Percentiles rank a stretch among this genome's conserved stretches.
Evolutionary conservation across 2,113 vertebrate species (phyloP).

Genomic region (Pelusios castaneus): DNA sequence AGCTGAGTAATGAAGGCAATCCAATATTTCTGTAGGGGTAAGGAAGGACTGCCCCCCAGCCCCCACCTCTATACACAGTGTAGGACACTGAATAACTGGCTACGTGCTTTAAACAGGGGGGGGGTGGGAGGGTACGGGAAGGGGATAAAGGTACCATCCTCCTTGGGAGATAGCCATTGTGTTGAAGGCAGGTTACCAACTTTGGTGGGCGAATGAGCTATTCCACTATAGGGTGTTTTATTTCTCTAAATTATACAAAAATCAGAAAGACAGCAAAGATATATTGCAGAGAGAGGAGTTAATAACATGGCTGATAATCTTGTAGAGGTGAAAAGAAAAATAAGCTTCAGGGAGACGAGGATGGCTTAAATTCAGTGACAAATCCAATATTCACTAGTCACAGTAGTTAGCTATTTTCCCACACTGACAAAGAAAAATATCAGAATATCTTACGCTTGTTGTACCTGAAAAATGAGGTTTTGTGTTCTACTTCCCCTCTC

Average conservation of each 20-base stretch:
- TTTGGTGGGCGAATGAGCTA: not conserved
- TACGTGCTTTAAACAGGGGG: not conserved
- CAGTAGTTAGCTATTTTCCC: not conserved
- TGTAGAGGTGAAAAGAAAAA: not conserved
- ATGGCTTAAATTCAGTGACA: not conserved
- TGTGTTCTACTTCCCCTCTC: not conserved
- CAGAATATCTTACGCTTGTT: not conserved
- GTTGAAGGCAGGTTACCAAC: not conserved
- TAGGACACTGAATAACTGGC: not conserved
- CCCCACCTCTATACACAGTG: not conserved
- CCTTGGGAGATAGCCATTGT: not conserved
- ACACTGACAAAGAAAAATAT: not conserved
- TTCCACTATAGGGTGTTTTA: not conserved
- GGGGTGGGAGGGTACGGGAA: too few relatives aligned
- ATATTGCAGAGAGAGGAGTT: not conserved
- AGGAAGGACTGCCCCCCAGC: not conserved
- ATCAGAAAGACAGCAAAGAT: not conserved
- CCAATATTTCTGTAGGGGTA: accelerated
- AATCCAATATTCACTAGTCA: not conserved
- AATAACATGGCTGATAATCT: not conserved
- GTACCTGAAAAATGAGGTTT: not conserved
- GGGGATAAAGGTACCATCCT: not conserved
- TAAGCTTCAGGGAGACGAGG: not conserved
- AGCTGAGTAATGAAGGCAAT: not conserved
- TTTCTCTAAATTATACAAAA: not conserved